phyloP scores from a whole-genome alignment of 2,113 vertebrate genomes.

The Lamprologus speciosus region DNA sequence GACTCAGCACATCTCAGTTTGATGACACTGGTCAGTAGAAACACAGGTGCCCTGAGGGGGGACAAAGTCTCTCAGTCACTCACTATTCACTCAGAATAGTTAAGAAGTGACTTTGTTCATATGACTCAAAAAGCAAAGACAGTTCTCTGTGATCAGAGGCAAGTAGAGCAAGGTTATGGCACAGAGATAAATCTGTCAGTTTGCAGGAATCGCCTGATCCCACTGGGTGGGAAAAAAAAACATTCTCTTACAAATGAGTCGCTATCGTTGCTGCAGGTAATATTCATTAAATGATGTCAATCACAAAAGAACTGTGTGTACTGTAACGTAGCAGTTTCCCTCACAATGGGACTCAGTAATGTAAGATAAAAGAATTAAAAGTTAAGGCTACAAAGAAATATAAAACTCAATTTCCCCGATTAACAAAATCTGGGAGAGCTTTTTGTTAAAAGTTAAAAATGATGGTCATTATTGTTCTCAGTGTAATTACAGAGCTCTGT shows the following conservation, averaged over 20 bases:
- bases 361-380: background rate
- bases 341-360: background rate
- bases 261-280: background rate
- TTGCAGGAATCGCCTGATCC: background rate
- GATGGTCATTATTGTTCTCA: fast-evolving
- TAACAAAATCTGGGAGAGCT: background rate
- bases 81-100: background rate
- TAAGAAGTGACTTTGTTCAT: slow-evolving; percentile 16
- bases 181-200: slow-evolving; percentile 11
- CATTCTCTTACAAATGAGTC: background rate
- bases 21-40: slow-evolving; percentile 22
- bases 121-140: background rate
- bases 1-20: background rate
- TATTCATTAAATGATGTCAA: slow-evolving; percentile 11
- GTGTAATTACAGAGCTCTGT: background rate
- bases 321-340: background rate
- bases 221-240: background rate
- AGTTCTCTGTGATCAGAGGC: background rate
- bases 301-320: background rate
- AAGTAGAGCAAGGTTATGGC: background rate
- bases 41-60: background rate
- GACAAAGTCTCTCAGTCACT: background rate
- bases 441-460: background rate
- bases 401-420: background rate
- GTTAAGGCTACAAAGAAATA: background rate